Conservation (phyloP, 2,113 vertebrate genomes). For the Brevimyrus niger region DNA sequence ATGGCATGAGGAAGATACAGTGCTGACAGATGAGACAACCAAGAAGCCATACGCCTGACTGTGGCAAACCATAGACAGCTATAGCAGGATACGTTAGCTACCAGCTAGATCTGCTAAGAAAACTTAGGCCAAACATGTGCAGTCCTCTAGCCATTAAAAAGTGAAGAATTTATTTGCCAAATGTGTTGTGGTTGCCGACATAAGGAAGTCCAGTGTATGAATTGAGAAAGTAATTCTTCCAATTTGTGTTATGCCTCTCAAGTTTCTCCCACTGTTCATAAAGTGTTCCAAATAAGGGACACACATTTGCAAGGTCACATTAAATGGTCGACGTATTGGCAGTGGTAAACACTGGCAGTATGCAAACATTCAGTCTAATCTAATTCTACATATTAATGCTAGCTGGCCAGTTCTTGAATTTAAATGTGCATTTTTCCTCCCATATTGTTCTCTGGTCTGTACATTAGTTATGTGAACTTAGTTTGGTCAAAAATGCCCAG, state of each 20-base stretch:
- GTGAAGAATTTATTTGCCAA: too few species aligned
- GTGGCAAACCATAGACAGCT: not conserved
- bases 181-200: not conserved
- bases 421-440: too few species aligned
- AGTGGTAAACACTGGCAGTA: not conserved
- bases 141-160: not conserved
- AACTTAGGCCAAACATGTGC: not conserved
- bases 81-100: not conserved
- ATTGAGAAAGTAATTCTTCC: not conserved
- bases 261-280: not conserved
- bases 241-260: not conserved
- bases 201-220: not conserved
- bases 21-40: not conserved
- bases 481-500: not conserved
- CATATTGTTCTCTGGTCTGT: too few species aligned
- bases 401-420: too few species aligned
- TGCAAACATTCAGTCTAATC: too few species aligned
- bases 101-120: not conserved
- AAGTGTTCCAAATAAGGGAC: not conserved
- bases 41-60: not conserved
- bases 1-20: not conserved
- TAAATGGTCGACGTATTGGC: not conserved
- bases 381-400: too few species aligned
- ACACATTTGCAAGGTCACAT: not conserved
- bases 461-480: not conserved